These are phyloP conservation scores for Eupithecia abbreviata DNA, from an alignment of 2,888 invertebrate species.

Conservation along the genomic window DNA sequence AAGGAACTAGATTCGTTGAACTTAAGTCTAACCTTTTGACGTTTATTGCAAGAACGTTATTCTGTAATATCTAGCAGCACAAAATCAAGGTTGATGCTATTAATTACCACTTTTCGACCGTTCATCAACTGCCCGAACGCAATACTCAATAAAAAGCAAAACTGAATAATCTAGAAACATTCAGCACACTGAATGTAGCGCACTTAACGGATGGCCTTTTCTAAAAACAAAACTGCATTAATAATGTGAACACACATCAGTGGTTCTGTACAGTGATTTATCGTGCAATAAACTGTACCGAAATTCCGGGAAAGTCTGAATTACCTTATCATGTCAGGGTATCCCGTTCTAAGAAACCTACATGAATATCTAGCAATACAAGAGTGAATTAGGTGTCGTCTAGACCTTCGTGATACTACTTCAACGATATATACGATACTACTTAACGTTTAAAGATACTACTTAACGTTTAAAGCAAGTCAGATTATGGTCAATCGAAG, in stretches of 20 bases:
- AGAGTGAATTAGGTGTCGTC: too few relatives aligned
- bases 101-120: background rate
- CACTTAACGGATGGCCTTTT: background rate
- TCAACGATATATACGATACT: too few relatives aligned
- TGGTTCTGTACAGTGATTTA: background rate
- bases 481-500: background rate
- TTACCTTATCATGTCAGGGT: background rate
- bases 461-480: background rate
- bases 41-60: background rate
- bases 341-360: background rate
- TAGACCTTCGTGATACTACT: too few relatives aligned
- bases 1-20: constrained; percentile 1
- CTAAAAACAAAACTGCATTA: background rate
- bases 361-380: background rate
- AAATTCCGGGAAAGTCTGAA: background rate
- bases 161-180: background rate
- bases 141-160: too few relatives aligned
- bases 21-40: background rate
- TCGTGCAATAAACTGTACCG: background rate
- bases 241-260: background rate
- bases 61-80: background rate
- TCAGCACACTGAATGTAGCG: constrained; percentile 3
- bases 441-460: too few relatives aligned
- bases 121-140: background rate
- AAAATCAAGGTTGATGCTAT: constrained; percentile 5